A percentile compares a stretch with the other conserved stretches of the same genome.
phyloP scores from a whole-genome alignment of 2,113 vertebrate genomes.

The Chlorocebus sabaeus region DNA sequence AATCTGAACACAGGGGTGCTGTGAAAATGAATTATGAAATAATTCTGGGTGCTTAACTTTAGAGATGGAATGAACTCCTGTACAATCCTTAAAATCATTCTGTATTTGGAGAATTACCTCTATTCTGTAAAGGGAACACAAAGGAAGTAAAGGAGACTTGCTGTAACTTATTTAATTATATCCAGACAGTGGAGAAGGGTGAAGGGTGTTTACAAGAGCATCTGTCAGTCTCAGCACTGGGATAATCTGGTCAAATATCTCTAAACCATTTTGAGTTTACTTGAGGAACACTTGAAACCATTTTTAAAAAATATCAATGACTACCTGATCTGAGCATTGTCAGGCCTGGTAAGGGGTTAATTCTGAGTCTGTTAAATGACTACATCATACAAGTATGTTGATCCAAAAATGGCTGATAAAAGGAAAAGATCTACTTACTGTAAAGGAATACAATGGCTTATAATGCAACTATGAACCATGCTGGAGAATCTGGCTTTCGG shows the following conservation, averaged over 20 bases:
- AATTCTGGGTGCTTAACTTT: background rate
- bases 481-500: background rate
- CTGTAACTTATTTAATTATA: accelerated
- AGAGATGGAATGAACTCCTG: background rate
- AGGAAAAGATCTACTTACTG: background rate
- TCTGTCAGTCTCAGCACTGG: accelerated
- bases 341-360: background rate
- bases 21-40: background rate
- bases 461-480: accelerated
- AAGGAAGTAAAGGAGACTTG: accelerated
- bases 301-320: background rate
- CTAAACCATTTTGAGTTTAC: background rate
- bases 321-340: background rate
- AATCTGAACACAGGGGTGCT: background rate
- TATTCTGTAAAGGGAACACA: background rate
- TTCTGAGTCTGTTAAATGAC: background rate
- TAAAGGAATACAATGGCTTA: background rate
- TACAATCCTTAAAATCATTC: accelerated
- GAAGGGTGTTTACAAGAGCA: background rate
- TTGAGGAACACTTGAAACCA: background rate
- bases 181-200: accelerated
- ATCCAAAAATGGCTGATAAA: background rate
- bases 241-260: background rate
- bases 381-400: accelerated
- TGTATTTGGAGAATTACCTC: background rate